Evolutionary conservation across 2,113 vertebrate genomes (phyloP).

Genomic region (Strix uralensis): DNA sequence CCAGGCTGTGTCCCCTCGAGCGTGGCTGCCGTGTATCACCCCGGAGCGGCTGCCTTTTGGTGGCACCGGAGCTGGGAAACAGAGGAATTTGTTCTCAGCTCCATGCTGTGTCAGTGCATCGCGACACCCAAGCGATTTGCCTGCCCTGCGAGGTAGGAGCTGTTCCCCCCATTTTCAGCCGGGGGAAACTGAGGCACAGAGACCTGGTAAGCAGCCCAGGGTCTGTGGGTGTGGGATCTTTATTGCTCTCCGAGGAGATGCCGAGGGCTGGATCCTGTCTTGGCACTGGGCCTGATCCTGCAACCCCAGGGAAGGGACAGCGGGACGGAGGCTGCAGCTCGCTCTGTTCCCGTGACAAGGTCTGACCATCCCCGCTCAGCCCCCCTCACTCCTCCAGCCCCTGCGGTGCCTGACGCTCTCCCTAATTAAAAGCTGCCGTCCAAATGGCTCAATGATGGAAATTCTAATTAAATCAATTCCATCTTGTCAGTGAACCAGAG

Average conservation of each 20-base stretch:
- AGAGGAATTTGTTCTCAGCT: background rate
- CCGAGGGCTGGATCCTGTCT: background rate
- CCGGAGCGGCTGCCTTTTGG: fast-evolving
- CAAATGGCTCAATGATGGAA: constrained; percentile 69
- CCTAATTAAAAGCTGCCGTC: constrained; percentile 73
- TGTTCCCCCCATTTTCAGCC: background rate
- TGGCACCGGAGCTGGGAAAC: background rate
- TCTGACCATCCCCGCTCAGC: background rate
- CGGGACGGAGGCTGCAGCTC: background rate
- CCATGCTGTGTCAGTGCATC: fast-evolving
- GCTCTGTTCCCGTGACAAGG: fast-evolving
- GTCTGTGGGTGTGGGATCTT: fast-evolving
- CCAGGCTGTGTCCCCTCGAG: background rate
- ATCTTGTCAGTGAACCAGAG: constrained; percentile 64
- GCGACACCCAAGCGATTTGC: fast-evolving
- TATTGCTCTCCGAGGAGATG: background rate
- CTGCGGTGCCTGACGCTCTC: constrained; percentile 17
- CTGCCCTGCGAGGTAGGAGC: background rate
- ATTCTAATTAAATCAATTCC: constrained; percentile 81
- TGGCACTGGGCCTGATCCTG: background rate
- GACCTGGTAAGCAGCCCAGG: background rate
- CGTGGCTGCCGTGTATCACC: background rate
- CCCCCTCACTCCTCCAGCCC: background rate
- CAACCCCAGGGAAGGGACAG: background rate
- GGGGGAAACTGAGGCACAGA: constrained; percentile 1